phyloP scores from a whole-genome alignment of 92 coral and sea anemone species.

The Epizoanthus rinbou region DNA sequence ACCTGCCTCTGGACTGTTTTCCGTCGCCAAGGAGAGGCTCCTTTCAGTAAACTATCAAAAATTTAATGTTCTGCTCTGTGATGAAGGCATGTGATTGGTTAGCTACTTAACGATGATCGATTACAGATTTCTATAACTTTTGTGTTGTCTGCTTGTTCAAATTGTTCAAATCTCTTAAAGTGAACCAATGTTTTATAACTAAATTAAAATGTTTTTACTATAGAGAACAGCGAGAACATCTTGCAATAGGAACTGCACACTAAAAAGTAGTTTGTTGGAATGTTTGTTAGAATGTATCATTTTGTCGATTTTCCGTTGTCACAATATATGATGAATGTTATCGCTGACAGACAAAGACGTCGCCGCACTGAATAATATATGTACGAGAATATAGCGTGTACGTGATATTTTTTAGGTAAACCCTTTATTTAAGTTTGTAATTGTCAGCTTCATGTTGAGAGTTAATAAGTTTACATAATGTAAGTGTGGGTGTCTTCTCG shows the following conservation, averaged over 20 bases:
- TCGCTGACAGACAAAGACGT: conserved; percentile 3
- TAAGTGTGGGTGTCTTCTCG: background rate
- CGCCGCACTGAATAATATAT: conserved; percentile 9
- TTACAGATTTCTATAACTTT: conserved; percentile 12
- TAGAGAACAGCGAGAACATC: background rate
- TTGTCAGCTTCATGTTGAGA: background rate
- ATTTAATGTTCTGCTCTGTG: background rate
- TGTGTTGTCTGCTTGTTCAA: conserved; percentile 16
- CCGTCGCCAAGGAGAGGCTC: conserved; percentile 27
- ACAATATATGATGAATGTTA: background rate
- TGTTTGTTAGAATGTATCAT: conserved; percentile 24
- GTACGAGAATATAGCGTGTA: conserved; percentile 10
- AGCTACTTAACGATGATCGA: conserved; percentile 11
- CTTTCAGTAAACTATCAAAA: conserved; percentile 39
- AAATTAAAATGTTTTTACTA: background rate
- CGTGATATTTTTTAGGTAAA: background rate
- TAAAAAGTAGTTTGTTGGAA: background rate
- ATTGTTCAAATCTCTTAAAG: conserved; percentile 5
- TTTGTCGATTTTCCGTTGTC: background rate
- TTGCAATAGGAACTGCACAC: background rate
- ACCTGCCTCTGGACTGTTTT: conserved; percentile 30
- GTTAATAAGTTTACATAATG: background rate
- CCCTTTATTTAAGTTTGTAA: background rate
- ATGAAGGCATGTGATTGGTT: conserved; percentile 26
- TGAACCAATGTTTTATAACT: background rate